Evolutionary conservation across 2,797 vertebrate genomes (phyloP).

Genomic region (Simalia tracyae): DNA sequence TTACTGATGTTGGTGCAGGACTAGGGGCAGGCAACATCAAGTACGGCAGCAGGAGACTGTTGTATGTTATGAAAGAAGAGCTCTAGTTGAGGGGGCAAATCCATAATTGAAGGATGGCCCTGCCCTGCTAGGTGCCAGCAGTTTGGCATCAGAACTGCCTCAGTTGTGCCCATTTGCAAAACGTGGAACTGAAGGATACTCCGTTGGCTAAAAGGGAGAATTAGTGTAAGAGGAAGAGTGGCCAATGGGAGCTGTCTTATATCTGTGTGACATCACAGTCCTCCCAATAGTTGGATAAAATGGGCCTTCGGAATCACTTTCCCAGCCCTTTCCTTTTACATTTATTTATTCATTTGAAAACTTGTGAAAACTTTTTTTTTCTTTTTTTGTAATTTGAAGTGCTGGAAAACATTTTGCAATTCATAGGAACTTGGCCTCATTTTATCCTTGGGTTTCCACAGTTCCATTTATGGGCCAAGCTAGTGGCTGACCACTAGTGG

Average conservation of each 20-base stretch:
- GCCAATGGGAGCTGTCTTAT: too few species aligned
- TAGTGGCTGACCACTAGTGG: background rate
- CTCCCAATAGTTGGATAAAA: too few species aligned
- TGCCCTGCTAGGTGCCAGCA: background rate
- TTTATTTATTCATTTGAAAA: slow-evolving; percentile 20
- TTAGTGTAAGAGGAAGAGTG: background rate
- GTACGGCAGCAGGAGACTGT: background rate
- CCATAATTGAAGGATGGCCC: background rate
- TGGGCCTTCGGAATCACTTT: background rate
- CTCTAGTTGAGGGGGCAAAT: background rate
- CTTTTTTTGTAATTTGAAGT: background rate
- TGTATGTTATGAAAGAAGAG: background rate
- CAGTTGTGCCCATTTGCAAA: background rate
- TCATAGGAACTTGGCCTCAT: background rate
- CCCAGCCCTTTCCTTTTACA: background rate
- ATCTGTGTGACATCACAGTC: background rate
- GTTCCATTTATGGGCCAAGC: background rate
- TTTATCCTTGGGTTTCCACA: background rate
- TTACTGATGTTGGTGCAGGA: background rate
- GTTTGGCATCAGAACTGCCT: background rate
- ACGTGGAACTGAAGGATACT: background rate
- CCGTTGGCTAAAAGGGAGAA: background rate
- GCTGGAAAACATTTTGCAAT: background rate
- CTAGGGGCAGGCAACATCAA: too few species aligned
- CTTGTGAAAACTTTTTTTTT: background rate